Percentiles rank a stretch among this genome's conserved stretches.
Conservation (phyloP, 2,113 vertebrate species). For the Rhagologus leucostigma region DNA sequence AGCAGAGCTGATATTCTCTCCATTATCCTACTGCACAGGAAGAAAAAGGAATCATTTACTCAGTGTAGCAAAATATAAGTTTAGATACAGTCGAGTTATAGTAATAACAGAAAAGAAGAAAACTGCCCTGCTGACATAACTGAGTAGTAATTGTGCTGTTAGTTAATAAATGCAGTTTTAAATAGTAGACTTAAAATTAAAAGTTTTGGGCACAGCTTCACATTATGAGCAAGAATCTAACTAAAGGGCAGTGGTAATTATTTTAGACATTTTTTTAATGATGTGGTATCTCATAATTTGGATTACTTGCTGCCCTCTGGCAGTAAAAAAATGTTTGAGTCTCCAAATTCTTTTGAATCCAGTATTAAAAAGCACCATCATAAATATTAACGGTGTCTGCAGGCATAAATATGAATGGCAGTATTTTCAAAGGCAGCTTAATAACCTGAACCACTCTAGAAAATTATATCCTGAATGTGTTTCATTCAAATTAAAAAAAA, state of each 20-base stretch:
- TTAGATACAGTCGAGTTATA: not conserved
- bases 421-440: constrained; percentile 18
- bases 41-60: not conserved
- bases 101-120: not conserved
- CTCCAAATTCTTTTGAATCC: not conserved
- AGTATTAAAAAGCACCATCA: not conserved
- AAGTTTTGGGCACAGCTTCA: not conserved
- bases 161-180: not conserved
- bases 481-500: not conserved
- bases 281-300: not conserved
- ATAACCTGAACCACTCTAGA: not conserved
- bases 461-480: not conserved
- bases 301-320: not conserved
- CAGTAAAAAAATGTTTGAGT: not conserved
- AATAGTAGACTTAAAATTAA: not conserved
- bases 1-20: not conserved
- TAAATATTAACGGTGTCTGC: not conserved
- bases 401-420: not conserved
- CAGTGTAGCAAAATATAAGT: not conserved
- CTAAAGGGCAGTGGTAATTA: not conserved
- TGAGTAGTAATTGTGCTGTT: not conserved
- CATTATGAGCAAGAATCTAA: not conserved
- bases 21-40: not conserved
- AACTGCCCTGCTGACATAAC: not conserved
- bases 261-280: not conserved